Percentiles rank a stretch among this genome's conserved stretches.
Evolutionary conservation across 53 echinoderm and acorn worm species (phyloP).

Genomic region (Echinometra lucunter): DNA sequence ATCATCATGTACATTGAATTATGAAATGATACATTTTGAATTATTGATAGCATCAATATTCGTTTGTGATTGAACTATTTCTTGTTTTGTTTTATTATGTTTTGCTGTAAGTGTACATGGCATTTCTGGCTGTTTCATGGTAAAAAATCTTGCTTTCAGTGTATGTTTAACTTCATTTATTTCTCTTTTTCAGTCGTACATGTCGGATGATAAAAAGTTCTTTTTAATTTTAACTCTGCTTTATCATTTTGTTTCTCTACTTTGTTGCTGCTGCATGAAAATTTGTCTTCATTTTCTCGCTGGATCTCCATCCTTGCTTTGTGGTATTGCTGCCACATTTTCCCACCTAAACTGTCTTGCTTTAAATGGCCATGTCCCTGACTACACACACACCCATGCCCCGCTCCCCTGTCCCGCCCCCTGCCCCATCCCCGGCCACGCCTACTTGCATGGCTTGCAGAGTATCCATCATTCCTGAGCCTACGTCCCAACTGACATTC

Average conservation of each 20-base stretch:
- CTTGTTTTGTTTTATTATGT: background rate
- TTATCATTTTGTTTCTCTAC: conserved; percentile 27
- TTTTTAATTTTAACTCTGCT: conserved; percentile 8
- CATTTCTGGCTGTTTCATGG: background rate
- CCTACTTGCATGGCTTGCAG: conserved; percentile 51
- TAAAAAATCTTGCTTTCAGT: background rate
- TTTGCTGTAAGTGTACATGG: background rate
- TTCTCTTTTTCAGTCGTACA: background rate
- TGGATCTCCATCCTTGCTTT: background rate
- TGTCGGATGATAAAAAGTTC: background rate
- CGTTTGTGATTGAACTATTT: background rate
- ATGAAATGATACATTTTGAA: too few species aligned
- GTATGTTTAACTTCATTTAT: background rate
- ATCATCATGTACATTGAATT: background rate
- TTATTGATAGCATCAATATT: too few species aligned
- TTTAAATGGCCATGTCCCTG: background rate
- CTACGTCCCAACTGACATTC: conserved; percentile 39
- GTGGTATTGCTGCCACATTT: background rate
- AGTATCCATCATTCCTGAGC: conserved; percentile 49
- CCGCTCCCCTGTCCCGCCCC: background rate
- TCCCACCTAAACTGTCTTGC: background rate
- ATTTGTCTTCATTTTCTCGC: conserved; percentile 34
- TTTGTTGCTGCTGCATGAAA: conserved; percentile 49
- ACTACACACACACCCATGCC: background rate
- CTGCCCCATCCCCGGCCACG: background rate